Base-by-base conservation (phyloP, 92 coral and sea anemone genomes). In the Paragorgia papillata region DNA sequence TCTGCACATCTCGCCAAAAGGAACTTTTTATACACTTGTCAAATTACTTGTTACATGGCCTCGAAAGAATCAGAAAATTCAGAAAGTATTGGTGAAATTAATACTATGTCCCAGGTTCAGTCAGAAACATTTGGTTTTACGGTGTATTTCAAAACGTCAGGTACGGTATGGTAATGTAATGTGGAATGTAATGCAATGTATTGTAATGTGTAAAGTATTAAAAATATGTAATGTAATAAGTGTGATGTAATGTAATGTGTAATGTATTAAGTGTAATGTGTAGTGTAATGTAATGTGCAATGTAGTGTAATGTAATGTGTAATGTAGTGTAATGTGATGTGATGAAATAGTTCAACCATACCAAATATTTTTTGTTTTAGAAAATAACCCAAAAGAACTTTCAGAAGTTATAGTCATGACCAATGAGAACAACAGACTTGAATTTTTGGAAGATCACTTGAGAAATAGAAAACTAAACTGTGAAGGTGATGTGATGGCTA, bases 81-180 rank as follows among this genome's bases (percentile, higher is more conserved):
- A 20, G 10, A 44, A 37, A 40, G n/a, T 64, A 21, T 30, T 33
- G 15, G 48, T 40, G 25, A 20, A 21, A 9, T 24, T 10, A 62
- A 41, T 32, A 46, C 9, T 62, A 64, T 34, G 2, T 49, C 53
- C 3, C 71, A 64, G 13, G 53, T 64, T 13, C 25, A 64, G 28
- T 64, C 71, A 46, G n/a, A 46, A 40, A n/a, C 27, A 14, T 27
- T 37, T 64, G 71, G 71, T 64, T 64, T 64, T 24, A 64, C 71
- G 25, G 31, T 64, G 53, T 64, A 64, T 64, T 64, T 7, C 28
- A 35, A 64, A 64, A n/a, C 28, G 32, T 64, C 51, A 37, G 71
- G 71, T 64, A 40, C 43, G 10, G 43, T 37, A 37, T n/a, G 43
- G 43, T 37, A 37, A 37, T 37, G 5, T 4, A 37, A 37, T 5